Evolutionary conservation across 1,140 invertebrate genomes (phyloP).

Genomic region (Eumaeus atala): DNA sequence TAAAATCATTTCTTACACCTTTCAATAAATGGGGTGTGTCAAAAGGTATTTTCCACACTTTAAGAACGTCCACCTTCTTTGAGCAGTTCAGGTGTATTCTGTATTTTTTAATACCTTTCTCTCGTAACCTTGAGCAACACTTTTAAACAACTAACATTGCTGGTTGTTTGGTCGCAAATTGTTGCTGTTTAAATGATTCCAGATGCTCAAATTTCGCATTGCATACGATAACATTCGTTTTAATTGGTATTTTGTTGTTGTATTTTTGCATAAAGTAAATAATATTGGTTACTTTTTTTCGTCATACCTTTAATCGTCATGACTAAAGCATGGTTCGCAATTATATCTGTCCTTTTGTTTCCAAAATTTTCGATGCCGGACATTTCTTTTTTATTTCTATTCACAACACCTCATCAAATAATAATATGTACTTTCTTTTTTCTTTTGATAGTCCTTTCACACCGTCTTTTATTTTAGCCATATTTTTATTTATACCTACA

Average conservation of each 20-base stretch:
- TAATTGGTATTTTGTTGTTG: constrained; percentile 1
- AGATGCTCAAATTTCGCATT: neutral
- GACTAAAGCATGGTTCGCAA: neutral
- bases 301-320: neutral
- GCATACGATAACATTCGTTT: neutral
- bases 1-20: constrained; percentile 3
- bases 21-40: constrained; percentile 2
- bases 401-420: neutral
- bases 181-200: neutral
- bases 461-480: no score
- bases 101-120: neutral
- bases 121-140: neutral
- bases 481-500: no score
- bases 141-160: neutral
- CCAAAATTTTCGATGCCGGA: constrained; percentile 6
- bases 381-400: neutral
- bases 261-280: neutral
- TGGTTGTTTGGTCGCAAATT: constrained; percentile 6
- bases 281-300: neutral
- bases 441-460: no score
- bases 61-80: neutral
- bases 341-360: neutral
- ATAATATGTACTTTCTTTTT: no score
- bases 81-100: neutral
- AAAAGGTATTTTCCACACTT: constrained; percentile 1